Evolutionary conservation across 2,113 vertebrate genomes (phyloP), one percentile per base, ranked within the genome.

Genomic region (Sapayoa aenigma): DNA sequence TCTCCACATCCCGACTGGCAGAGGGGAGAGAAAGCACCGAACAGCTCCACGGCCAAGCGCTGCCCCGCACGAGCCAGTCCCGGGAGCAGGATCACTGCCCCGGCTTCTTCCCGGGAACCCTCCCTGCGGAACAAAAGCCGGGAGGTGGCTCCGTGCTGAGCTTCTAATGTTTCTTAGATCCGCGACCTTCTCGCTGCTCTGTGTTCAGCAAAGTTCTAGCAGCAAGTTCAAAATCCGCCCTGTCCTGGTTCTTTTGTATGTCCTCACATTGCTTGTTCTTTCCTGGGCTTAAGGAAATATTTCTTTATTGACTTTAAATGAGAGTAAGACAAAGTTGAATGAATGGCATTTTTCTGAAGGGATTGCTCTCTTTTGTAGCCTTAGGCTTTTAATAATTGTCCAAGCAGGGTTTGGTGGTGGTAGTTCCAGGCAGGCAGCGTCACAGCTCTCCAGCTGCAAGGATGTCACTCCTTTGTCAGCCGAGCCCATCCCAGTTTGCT

Each of bases 211-310:
- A 17, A 28, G 15, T 23, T 14, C 46, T 41, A 52, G 9, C 10
- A 25, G 58, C 31, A 12, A 7, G n/a, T 9, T 55, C 35, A 55
- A 14, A 78, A 47, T 12, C n/a, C 1, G 0, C 13, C 31, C 23
- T 0, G 1, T 11, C 13, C 14, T 3, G 0, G 9, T n/a, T 42
- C 37, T 68, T n/a, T 8, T 2, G 4, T 5, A 16, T 35, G 18
- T 33, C 4, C 23, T 62, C 30, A 14, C 0, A 1, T 11, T 16
- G 10, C 12, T 22, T n/a, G 4, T 41, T 20, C 20, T 67, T 69
- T 56, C 53, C 41, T 42, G 35, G 27, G 39, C 25, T 74, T 0
- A 68, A 65, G 44, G 69, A 84, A 90, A 39, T 35, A 7, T 7
- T 65, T 47, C 21, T n/a, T 35, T 30, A 42, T 30, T 69, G 63